These are phyloP conservation scores for Danio choprae DNA, from an alignment of 2,797 vertebrate genomes.

Conservation along the genomic window DNA sequence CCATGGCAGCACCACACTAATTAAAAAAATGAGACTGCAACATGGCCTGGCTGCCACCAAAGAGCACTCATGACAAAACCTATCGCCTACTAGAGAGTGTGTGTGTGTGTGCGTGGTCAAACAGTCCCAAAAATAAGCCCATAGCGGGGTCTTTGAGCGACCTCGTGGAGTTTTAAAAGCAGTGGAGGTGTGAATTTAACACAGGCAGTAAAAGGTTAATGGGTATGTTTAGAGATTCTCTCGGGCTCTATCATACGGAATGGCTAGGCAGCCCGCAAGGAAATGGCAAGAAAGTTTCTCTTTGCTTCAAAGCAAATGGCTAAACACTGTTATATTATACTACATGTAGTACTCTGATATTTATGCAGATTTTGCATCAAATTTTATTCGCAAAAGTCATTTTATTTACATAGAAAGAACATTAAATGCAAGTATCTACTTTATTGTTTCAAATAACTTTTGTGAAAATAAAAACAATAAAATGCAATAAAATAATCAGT, in stretches of 20 bases:
- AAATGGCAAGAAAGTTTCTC: neutral
- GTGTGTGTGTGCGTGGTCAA: slow-evolving; percentile 19
- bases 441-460: too few species aligned
- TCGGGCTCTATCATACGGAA: slow-evolving; percentile 30
- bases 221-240: slow-evolving; percentile 70
- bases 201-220: slow-evolving; percentile 70
- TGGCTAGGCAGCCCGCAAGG: neutral
- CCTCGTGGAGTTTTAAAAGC: slow-evolving; percentile 48
- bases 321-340: too few species aligned
- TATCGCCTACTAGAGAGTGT: slow-evolving; percentile 28
- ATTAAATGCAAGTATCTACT: too few species aligned
- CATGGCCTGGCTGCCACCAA: slow-evolving; percentile 56
- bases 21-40: slow-evolving; percentile 87
- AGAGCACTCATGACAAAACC: slow-evolving; percentile 48
- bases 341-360: neutral
- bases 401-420: too few species aligned
- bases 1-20: slow-evolving; percentile 86
- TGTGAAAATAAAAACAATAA: too few species aligned
- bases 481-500: too few species aligned
- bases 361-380: neutral
- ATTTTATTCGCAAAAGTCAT: too few species aligned
- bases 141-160: slow-evolving; percentile 27
- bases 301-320: neutral
- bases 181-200: slow-evolving; percentile 70
- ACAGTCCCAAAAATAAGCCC: slow-evolving; percentile 33